Conservation (phyloP, 2,113 vertebrate genomes). For the Percopsis transmontana region DNA sequence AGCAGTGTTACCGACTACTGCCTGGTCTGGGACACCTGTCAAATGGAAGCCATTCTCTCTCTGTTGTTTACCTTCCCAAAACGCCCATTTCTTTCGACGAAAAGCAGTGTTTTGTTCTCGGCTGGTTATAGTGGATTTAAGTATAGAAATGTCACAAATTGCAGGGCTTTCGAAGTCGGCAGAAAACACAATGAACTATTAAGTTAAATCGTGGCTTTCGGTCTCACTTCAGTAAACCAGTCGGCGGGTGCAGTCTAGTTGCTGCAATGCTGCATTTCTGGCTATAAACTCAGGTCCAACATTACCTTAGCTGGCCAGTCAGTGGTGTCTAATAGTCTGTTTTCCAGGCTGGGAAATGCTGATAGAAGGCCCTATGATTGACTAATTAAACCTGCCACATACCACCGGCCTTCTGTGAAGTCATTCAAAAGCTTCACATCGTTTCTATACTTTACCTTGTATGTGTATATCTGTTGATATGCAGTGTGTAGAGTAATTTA, state of each 20-base stretch:
- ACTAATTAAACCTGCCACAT: no score
- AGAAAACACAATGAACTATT: neutral
- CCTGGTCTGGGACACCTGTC: constrained; percentile 65
- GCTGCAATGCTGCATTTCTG: constrained; percentile 41
- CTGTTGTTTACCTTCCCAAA: constrained; percentile 72
- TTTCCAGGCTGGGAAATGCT: no score
- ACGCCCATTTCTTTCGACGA: constrained; percentile 37
- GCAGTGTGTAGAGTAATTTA: no score
- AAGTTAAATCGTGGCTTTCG: constrained; percentile 1
- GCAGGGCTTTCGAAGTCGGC: neutral
- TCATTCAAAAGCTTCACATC: no score
- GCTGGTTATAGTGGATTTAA: neutral
- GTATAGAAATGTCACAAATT: neutral
- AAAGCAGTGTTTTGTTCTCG: neutral
- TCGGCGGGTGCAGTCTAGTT: constrained; percentile 60
- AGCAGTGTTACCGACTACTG: constrained; percentile 6
- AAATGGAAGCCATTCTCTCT: constrained; percentile 71
- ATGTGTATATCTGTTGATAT: no score
- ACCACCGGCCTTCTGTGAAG: no score
- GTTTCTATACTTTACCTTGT: no score
- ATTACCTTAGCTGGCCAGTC: neutral
- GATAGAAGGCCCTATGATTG: no score
- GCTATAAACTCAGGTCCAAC: neutral
- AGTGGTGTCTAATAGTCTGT: neutral
- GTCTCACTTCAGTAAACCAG: constrained; percentile 12